A percentile compares a stretch with the other conserved stretches of the same genome.
These are phyloP conservation scores for Petrocephalus schoutedeni DNA, from an alignment of 2,797 vertebrate species.

Conservation along the genomic window DNA sequence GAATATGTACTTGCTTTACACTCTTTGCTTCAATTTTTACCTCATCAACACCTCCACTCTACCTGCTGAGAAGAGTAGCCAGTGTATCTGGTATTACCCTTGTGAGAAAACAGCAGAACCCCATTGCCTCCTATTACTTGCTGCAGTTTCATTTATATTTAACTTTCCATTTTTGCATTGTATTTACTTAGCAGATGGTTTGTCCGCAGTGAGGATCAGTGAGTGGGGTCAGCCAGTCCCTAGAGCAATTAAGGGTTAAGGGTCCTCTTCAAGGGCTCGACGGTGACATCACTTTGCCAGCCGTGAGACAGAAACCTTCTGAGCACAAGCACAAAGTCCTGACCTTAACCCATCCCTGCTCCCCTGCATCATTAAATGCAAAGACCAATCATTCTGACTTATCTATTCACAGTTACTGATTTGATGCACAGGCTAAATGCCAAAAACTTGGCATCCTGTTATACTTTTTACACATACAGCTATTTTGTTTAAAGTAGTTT, in stretches of 20 bases:
- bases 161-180: neutral
- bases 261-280: neutral
- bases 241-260: neutral
- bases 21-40: too few relatives aligned
- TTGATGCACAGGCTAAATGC: neutral
- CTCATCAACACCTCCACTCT: too few relatives aligned
- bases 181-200: neutral
- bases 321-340: neutral
- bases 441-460: neutral
- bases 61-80: too few relatives aligned
- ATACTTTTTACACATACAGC: neutral
- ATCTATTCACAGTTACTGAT: neutral
- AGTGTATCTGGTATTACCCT: too few relatives aligned
- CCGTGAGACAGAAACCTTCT: neutral
- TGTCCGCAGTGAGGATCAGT: neutral
- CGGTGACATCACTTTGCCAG: neutral
- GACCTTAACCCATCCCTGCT: neutral
- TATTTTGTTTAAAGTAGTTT: neutral
- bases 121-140: neutral
- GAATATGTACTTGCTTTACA: too few relatives aligned
- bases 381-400: neutral
- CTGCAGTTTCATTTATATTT: neutral
- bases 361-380: neutral
- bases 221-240: neutral
- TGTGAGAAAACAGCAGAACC: too few relatives aligned